Evolutionary conservation across 2,113 vertebrate species (phyloP).

Genomic region (Ameiurus melas): DNA sequence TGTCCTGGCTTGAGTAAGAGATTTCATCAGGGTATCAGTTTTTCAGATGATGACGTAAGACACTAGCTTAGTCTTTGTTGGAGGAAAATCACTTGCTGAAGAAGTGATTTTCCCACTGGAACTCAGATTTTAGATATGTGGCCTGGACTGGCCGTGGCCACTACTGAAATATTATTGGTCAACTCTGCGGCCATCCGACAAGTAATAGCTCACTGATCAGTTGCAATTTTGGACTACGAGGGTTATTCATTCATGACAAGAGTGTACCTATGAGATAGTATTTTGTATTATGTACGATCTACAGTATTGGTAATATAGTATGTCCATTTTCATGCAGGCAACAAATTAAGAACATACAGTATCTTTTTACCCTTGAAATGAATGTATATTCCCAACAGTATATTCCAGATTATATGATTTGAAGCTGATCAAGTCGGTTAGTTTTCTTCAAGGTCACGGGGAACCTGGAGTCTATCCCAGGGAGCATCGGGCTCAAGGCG

Average conservation of each 20-base stretch:
- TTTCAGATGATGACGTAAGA: constrained; percentile 49
- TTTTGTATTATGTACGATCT: neutral
- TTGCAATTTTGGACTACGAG: neutral
- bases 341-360: neutral
- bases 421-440: too few relatives aligned
- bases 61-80: constrained; percentile 50
- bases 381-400: neutral
- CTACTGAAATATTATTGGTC: neutral
- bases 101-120: constrained; percentile 35
- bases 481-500: too few relatives aligned
- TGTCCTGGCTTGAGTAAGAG: constrained; percentile 67
- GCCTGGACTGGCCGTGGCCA: neutral
- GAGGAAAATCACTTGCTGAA: constrained; percentile 21
- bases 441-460: too few relatives aligned
- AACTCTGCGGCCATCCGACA: neutral
- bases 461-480: too few relatives aligned
- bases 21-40: constrained; percentile 67
- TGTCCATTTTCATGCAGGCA: neutral
- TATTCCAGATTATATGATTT: neutral
- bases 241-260: neutral
- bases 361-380: neutral
- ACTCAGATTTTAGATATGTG: neutral
- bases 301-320: neutral
- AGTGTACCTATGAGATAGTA: neutral
- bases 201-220: neutral